phyloP scores from a whole-genome alignment of 2,113 vertebrate species.

The Vireo altiloquus region DNA sequence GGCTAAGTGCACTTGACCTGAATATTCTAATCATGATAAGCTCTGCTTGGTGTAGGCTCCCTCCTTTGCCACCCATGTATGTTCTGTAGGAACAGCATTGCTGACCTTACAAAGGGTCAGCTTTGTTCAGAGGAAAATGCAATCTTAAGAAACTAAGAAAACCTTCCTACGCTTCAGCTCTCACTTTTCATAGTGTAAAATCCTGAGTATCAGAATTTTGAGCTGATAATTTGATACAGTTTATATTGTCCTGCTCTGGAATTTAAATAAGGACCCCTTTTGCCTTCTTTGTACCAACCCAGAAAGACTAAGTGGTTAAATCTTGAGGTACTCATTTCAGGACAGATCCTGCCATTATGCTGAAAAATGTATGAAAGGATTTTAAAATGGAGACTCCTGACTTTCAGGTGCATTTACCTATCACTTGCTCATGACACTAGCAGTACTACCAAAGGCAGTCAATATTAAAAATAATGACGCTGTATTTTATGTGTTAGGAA shows the following conservation, averaged over 20 bases:
- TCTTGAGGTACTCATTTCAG: background rate
- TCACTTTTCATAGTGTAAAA: background rate
- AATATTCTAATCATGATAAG: constrained; percentile 12
- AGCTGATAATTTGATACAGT: background rate
- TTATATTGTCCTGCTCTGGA: background rate
- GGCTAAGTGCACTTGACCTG: constrained; percentile 36
- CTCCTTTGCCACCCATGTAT: background rate
- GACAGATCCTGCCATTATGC: background rate
- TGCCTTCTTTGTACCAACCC: background rate
- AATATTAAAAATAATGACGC: background rate
- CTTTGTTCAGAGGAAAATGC: constrained; percentile 6
- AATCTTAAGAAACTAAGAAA: background rate
- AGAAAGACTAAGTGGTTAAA: background rate
- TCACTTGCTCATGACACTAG: background rate
- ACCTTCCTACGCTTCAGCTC: constrained; percentile 13
- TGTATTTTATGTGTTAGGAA: background rate
- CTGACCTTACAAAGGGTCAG: background rate
- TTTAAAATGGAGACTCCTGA: background rate
- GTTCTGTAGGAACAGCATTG: background rate
- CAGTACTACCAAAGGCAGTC: background rate
- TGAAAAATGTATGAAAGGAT: background rate
- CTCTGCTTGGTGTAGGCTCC: background rate
- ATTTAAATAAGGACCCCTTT: background rate
- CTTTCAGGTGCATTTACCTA: background rate
- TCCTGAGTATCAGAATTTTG: background rate